Evolutionary conservation across 2,113 vertebrate species (phyloP).

Genomic region (Pelodiscus sinensis): DNA sequence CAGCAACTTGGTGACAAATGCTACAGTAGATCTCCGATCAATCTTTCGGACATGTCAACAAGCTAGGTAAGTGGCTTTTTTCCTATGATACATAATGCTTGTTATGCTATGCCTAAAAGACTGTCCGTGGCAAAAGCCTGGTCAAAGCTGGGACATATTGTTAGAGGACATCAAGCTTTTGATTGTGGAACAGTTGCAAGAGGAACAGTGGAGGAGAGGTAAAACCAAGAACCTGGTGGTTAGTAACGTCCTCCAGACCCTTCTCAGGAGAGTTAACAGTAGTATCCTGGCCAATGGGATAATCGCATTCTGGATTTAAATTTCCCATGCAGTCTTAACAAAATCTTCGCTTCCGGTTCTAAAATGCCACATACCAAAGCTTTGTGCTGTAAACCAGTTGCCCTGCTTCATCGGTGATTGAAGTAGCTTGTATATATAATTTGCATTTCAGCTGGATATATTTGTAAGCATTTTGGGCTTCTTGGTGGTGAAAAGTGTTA

Average conservation of each 20-base stretch:
- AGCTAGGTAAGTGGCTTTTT: slow-evolving; percentile 30
- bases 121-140: background rate
- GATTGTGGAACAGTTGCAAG: background rate
- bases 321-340: background rate
- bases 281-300: slow-evolving; percentile 34
- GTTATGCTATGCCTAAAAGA: background rate
- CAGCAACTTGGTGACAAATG: background rate
- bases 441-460: background rate
- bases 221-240: slow-evolving; percentile 51
- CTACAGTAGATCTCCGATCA: background rate
- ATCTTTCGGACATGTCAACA: slow-evolving; percentile 39
- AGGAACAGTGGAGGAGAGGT: slow-evolving; percentile 1
- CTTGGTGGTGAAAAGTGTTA: background rate
- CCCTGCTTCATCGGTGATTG: fast-evolving
- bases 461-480: background rate
- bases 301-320: slow-evolving; percentile 1
- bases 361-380: fast-evolving
- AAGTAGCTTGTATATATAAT: background rate
- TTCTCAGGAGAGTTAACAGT: slow-evolving; percentile 27
- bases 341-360: fast-evolving
- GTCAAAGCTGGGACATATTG: slow-evolving; percentile 23
- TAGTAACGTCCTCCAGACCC: slow-evolving; percentile 34
- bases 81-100: background rate
- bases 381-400: background rate
- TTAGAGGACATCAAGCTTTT: background rate